A percentile compares a stretch with the other conserved stretches of the same genome.
phyloP scores from a whole-genome alignment of 2,113 vertebrate genomes.

The Ameiurus melas region DNA sequence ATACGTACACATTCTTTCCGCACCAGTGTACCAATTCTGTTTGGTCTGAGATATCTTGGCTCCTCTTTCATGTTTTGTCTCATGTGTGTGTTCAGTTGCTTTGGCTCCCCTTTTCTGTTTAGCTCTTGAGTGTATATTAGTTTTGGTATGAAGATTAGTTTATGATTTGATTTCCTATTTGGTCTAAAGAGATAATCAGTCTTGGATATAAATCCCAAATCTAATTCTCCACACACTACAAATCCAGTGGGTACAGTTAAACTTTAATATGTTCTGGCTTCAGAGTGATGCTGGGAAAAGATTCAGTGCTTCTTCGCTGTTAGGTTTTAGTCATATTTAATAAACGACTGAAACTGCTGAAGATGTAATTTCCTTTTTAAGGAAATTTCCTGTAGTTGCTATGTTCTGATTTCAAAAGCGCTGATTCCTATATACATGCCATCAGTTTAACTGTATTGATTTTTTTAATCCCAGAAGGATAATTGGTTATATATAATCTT shows the following conservation, averaged over 20 bases:
- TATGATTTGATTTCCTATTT: conserved; percentile 39
- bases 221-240: conserved; percentile 17
- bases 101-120: conserved; percentile 40
- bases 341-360: conserved; percentile 37
- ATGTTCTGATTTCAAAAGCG: background rate
- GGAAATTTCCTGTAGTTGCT: conserved; percentile 11
- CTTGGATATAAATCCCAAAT: conserved; percentile 39
- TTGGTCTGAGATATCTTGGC: conserved; percentile 39
- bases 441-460: background rate
- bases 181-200: conserved; percentile 27
- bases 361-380: conserved; percentile 17
- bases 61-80: conserved; percentile 43
- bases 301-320: conserved; percentile 27
- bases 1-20: background rate
- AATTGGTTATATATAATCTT: background rate
- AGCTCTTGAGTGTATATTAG: conserved; percentile 45
- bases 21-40: background rate
- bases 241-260: conserved; percentile 40
- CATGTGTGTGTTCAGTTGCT: conserved; percentile 6
- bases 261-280: conserved; percentile 39
- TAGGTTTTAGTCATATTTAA: conserved; percentile 29
- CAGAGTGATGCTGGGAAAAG: conserved; percentile 22
- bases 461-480: background rate
- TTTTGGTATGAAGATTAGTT: conserved; percentile 40
- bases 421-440: background rate